phyloP scores from a whole-genome alignment of 2,797 vertebrate species.

The Manis javanica region DNA sequence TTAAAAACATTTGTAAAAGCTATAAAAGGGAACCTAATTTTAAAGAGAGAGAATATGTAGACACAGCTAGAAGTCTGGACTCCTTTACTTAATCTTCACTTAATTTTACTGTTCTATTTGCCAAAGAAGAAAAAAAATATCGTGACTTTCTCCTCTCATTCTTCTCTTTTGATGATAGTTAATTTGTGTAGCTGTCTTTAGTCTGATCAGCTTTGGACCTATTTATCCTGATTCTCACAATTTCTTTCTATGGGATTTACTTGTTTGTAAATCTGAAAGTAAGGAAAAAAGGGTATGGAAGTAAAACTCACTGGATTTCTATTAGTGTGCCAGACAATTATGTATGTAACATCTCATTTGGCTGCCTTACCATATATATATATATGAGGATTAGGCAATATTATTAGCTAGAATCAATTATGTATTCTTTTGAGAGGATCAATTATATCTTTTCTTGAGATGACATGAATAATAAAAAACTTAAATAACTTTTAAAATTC shows the following conservation, averaged over 20 bases:
- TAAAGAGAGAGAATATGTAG: not conserved
- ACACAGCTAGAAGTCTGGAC: not conserved
- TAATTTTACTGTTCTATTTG: not conserved
- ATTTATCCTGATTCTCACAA: not conserved
- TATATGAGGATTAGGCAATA: not conserved
- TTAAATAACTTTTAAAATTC: not conserved
- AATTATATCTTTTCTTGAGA: not conserved
- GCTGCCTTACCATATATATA: not conserved
- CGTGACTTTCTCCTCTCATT: not conserved
- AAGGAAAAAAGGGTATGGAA: not conserved
- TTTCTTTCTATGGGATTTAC: not conserved
- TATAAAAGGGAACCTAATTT: not conserved
- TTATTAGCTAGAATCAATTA: not conserved
- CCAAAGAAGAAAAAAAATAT: not conserved
- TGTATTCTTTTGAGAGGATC: not conserved
- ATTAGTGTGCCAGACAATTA: not conserved
- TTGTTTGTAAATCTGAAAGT: not conserved
- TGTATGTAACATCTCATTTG: not conserved
- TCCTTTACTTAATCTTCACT: not conserved
- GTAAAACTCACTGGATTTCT: not conserved
- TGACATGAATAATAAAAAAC: not conserved
- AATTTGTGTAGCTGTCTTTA: not conserved
- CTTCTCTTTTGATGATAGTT: not conserved
- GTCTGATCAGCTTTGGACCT: not conserved
- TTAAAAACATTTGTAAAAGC: not conserved